These are phyloP conservation scores for Baccha elongata DNA, from an alignment of 2,888 invertebrate species.

Conservation along the genomic window DNA sequence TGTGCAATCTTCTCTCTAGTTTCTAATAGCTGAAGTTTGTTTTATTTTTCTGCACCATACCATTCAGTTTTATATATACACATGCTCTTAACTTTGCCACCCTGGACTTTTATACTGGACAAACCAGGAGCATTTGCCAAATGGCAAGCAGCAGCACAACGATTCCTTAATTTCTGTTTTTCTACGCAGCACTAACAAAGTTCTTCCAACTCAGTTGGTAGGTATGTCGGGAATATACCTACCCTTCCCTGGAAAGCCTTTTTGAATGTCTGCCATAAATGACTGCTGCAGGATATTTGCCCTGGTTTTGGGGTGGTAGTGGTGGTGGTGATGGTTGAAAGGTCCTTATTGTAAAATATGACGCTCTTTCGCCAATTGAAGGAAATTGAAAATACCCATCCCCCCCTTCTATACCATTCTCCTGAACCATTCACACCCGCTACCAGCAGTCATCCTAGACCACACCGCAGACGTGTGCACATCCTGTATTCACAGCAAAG, in stretches of 20 bases:
- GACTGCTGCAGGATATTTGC: slow-evolving; percentile 66
- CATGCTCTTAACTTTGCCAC: background rate
- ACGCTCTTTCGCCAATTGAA: slow-evolving; percentile 71
- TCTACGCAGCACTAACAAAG: slow-evolving; percentile 47
- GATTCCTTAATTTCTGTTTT: slow-evolving; percentile 60
- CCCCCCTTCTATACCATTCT: background rate
- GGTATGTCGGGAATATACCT: too few relatives aligned
- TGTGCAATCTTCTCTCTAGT: background rate
- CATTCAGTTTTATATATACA: slow-evolving; percentile 58
- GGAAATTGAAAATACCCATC: slow-evolving; percentile 68
- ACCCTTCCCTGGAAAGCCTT: slow-evolving; percentile 4
- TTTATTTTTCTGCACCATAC: slow-evolving; percentile 63
- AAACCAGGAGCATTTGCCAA: slow-evolving; percentile 52
- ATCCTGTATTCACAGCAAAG: slow-evolving; percentile 65
- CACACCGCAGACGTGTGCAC: slow-evolving; percentile 73
- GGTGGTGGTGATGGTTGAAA: background rate
- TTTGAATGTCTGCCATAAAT: slow-evolving; percentile 63
- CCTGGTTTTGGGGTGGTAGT: slow-evolving; percentile 32
- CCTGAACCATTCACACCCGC: background rate
- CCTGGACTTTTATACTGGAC: slow-evolving; percentile 22
- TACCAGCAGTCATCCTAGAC: slow-evolving; percentile 58
- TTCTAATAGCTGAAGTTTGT: slow-evolving; percentile 52
- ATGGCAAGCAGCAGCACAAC: slow-evolving; percentile 50
- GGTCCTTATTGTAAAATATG: slow-evolving; percentile 71
- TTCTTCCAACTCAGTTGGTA: slow-evolving; percentile 20